phyloP scores from a whole-genome alignment of 1,140 invertebrate species.

The Bombyx mandarina region DNA sequence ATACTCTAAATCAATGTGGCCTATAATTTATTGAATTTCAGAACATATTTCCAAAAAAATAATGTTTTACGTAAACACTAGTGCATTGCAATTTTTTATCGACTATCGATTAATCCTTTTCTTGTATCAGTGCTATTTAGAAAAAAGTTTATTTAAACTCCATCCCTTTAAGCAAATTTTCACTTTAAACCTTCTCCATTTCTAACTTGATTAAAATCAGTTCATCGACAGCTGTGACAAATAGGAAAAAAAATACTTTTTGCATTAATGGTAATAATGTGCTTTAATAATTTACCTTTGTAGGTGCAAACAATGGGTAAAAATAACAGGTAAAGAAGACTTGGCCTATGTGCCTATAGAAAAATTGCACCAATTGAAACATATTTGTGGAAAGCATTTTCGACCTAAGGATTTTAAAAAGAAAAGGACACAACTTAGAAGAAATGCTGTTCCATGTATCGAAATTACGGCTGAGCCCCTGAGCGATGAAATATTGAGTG shows the following conservation, averaged over 20 bases:
- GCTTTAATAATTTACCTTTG: not conserved
- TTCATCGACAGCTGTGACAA: not conserved
- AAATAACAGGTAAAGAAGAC: slow-evolving; percentile 16
- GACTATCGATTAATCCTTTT: not conserved
- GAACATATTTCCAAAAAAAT: not conserved
- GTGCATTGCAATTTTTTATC: not conserved
- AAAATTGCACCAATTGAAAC: slow-evolving; percentile 15
- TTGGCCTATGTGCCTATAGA: slow-evolving; percentile 19
- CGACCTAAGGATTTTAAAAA: slow-evolving; percentile 14
- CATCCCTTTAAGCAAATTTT: not conserved
- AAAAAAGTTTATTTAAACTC: not conserved
- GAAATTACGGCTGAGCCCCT: not conserved
- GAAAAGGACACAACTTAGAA: slow-evolving; percentile 12
- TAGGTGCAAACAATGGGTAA: not conserved
- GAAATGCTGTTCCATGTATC: slow-evolving; percentile 1
- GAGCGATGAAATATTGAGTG: slow-evolving; percentile 3
- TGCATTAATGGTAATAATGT: not conserved
- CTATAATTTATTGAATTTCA: not conserved
- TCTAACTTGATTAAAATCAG: not conserved
- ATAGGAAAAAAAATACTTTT: not conserved
- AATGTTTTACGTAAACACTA: not conserved
- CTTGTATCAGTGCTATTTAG: not conserved
- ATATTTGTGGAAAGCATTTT: slow-evolving; percentile 17
- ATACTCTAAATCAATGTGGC: not conserved
- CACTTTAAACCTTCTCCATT: not conserved